Percentiles rank a stretch among this genome's conserved stretches.
Evolutionary conservation across 2,888 invertebrate species (phyloP).

Genomic region (Pimpla rufipes): DNA sequence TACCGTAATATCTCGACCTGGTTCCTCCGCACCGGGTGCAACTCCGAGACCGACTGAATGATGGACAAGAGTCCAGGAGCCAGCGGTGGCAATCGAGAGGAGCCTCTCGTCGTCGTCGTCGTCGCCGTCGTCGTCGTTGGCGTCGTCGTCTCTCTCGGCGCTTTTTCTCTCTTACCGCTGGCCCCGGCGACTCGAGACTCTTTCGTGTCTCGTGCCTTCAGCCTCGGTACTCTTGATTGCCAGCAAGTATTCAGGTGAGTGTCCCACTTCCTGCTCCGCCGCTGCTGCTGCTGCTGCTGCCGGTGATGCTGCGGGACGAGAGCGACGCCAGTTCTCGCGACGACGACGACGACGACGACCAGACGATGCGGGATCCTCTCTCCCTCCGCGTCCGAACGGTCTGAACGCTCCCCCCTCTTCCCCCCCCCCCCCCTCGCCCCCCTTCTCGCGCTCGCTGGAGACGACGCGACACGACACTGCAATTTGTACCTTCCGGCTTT

Average conservation of each 20-base stretch:
- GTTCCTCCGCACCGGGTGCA: constrained; percentile 73
- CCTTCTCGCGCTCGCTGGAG: too few species aligned
- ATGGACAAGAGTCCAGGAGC: constrained; percentile 73
- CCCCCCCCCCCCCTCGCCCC: constrained; percentile 26
- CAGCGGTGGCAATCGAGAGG: constrained; percentile 55
- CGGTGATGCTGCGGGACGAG: constrained; percentile 19
- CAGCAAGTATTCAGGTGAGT: constrained; percentile 83
- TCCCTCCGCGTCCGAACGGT: neutral
- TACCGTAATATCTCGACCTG: constrained; percentile 49
- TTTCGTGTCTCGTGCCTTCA: constrained; percentile 68
- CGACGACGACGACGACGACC: constrained; percentile 7
- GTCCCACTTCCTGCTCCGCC: constrained; percentile 81
- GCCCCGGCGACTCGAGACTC: constrained; percentile 22
- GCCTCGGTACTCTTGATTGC: constrained; percentile 79
- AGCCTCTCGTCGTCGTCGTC: constrained; percentile 39
- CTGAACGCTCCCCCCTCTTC: neutral
- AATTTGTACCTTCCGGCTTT: constrained; percentile 74
- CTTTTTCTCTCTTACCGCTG: constrained; percentile 35
- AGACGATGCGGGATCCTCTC: constrained; percentile 45
- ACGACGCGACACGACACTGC: constrained; percentile 61
- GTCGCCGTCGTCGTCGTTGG: constrained; percentile 32
- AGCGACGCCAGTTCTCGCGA: constrained; percentile 27
- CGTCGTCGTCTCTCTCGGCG: constrained; percentile 35
- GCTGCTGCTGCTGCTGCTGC: constrained; percentile 18
- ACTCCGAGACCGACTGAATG: constrained; percentile 76